phyloP scores from a whole-genome alignment of 1,140 invertebrate species.

The Ips typographus region DNA sequence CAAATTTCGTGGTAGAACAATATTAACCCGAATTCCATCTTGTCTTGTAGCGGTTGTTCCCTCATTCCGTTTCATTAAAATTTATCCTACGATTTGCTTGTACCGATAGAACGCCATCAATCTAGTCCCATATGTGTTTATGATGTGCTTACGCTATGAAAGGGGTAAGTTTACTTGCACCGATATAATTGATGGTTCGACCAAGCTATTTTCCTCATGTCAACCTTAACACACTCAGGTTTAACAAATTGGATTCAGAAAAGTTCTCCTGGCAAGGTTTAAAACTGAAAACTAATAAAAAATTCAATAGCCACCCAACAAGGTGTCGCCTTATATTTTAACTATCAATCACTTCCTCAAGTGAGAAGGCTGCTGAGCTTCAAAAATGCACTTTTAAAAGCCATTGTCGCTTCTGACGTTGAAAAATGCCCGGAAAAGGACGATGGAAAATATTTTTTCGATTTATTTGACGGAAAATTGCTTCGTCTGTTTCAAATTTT shows the following conservation, averaged over 20 bases:
- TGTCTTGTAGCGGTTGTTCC: background rate
- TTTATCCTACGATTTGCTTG: background rate
- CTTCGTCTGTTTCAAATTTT: background rate
- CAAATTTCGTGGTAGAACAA: background rate
- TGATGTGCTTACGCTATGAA: constrained; percentile 3
- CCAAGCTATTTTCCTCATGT: constrained; percentile 5
- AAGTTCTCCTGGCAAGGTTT: constrained; percentile 9
- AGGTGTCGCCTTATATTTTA: constrained; percentile 27
- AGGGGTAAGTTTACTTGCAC: background rate
- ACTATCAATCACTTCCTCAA: constrained; percentile 22
- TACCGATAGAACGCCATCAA: background rate
- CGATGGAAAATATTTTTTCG: constrained; percentile 8
- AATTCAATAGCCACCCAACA: constrained; percentile 19
- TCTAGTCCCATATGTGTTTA: constrained; percentile 2
- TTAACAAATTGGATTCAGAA: constrained; percentile 15
- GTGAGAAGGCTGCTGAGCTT: constrained; percentile 19
- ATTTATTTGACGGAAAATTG: constrained; percentile 19
- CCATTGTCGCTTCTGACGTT: constrained; percentile 20
- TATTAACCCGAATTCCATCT: background rate
- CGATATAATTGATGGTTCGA: constrained; percentile 10
- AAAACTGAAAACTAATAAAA: constrained; percentile 21
- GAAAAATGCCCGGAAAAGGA: constrained; percentile 21
- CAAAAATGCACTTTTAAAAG: constrained; percentile 26
- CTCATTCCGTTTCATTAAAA: background rate
- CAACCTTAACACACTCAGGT: constrained; percentile 10